phyloP scores from a whole-genome alignment of 2,797 vertebrate species.

The Cryptoblepharus egeriae region DNA sequence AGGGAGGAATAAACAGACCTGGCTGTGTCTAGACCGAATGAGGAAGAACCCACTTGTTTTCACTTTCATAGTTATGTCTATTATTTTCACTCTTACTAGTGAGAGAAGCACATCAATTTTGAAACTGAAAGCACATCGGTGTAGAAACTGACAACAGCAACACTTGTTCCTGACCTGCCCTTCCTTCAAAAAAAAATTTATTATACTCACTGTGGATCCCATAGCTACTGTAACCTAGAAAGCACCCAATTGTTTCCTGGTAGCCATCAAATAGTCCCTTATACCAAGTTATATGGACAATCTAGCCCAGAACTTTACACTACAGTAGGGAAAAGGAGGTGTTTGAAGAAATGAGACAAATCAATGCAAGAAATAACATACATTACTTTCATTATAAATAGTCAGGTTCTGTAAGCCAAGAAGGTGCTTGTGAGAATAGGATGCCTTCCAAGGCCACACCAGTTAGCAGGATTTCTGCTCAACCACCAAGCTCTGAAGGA shows the following conservation, averaged over 20 bases:
- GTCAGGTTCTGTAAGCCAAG: neutral
- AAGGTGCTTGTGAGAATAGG: neutral
- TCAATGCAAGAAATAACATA: neutral
- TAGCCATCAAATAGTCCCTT: neutral
- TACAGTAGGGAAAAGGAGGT: neutral
- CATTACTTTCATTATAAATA: neutral
- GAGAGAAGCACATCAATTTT: too few species aligned
- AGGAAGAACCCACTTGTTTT: neutral
- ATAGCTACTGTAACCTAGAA: neutral
- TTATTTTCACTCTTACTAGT: neutral
- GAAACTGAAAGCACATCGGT: too few species aligned
- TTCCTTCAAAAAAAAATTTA: neutral
- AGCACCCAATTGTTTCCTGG: too few species aligned
- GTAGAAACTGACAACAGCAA: too few species aligned
- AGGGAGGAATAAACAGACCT: slow-evolving; percentile 1
- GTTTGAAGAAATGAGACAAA: neutral
- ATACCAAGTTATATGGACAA: neutral
- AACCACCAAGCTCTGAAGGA: too few species aligned
- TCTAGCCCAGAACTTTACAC: too few species aligned
- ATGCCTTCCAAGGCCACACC: neutral
- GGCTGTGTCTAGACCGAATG: neutral
- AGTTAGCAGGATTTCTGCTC: too few species aligned
- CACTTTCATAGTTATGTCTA: neutral
- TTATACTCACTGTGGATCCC: neutral
- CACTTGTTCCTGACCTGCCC: too few species aligned